phyloP scores from a whole-genome alignment of 2,797 vertebrate genomes.

The Triplophysa bombifrons region DNA sequence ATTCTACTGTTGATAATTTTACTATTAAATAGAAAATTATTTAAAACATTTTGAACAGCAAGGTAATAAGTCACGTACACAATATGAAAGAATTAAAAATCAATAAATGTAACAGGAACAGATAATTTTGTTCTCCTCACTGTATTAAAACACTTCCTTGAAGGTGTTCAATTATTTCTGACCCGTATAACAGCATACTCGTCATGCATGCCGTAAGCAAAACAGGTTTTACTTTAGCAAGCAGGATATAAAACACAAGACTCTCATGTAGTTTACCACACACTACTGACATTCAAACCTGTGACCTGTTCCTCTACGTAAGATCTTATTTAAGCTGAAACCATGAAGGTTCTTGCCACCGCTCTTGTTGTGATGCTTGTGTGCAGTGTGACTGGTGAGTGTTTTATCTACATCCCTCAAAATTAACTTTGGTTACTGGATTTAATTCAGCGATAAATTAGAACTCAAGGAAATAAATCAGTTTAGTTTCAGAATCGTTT shows the following conservation, averaged over 20 bases:
- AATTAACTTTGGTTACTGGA: not conserved
- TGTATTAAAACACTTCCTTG: too few species aligned
- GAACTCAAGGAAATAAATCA: not conserved
- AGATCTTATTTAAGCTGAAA: constrained; percentile 3
- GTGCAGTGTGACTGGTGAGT: constrained; percentile 24
- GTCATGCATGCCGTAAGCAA: not conserved
- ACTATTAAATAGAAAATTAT: too few species aligned
- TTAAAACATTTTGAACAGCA: too few species aligned
- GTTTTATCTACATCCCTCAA: not conserved
- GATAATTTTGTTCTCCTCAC: too few species aligned
- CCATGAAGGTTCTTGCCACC: constrained; percentile 9
- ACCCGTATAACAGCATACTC: constrained; percentile 4
- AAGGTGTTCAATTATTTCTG: not conserved
- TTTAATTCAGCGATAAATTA: not conserved
- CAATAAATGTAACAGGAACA: too few species aligned
- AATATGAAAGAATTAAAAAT: too few species aligned
- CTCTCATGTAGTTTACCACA: not conserved
- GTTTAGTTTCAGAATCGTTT: not conserved
- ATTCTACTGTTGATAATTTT: too few species aligned
- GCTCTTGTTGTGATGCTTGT: constrained; percentile 17
- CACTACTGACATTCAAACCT: not conserved
- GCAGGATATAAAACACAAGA: not conserved
- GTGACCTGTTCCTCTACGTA: not conserved
- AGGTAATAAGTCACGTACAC: too few species aligned
- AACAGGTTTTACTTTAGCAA: not conserved